A percentile compares a stretch with the other conserved stretches of the same genome.
Conservation (phyloP, 2,888 invertebrate genomes). For the Oegoconia quadripuncta region DNA sequence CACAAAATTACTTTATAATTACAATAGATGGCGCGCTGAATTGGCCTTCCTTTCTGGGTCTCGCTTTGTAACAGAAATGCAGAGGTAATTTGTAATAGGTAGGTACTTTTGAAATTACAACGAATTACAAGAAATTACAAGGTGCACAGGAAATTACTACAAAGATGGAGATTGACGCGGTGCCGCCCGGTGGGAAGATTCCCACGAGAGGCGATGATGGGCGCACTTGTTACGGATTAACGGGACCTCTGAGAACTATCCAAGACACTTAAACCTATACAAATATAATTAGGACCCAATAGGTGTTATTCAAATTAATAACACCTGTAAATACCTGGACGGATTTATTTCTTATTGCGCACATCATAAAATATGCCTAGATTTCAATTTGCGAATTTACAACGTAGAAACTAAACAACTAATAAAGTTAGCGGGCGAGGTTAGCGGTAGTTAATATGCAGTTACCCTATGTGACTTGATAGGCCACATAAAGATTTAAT, state of each 20-base stretch:
- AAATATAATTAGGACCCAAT: not conserved
- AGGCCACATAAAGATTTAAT: too few relatives aligned
- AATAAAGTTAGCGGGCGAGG: too few relatives aligned
- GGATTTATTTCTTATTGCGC: too few relatives aligned
- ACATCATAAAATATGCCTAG: too few relatives aligned
- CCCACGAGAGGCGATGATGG: constrained; percentile 29
- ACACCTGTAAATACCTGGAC: too few relatives aligned
- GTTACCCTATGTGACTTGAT: too few relatives aligned
- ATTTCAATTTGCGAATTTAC: too few relatives aligned
- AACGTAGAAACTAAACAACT: too few relatives aligned
- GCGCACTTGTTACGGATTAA: constrained; percentile 22
- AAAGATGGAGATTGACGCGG: not conserved
- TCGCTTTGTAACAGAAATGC: constrained; percentile 8
- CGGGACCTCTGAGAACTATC: constrained; percentile 24
- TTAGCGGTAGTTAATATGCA: too few relatives aligned
- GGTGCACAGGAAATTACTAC: not conserved
- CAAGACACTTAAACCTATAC: not conserved
- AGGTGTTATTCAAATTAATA: not conserved
- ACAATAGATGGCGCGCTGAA: constrained; percentile 13
- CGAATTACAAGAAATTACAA: constrained; percentile 8
- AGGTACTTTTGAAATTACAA: constrained; percentile 10
- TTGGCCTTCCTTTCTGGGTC: constrained; percentile 6
- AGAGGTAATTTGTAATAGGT: constrained; percentile 9
- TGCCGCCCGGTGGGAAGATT: constrained; percentile 42
- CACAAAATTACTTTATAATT: constrained; percentile 1